phyloP scores from a whole-genome alignment of 2,797 vertebrate species.

The Danio aesculapii region DNA sequence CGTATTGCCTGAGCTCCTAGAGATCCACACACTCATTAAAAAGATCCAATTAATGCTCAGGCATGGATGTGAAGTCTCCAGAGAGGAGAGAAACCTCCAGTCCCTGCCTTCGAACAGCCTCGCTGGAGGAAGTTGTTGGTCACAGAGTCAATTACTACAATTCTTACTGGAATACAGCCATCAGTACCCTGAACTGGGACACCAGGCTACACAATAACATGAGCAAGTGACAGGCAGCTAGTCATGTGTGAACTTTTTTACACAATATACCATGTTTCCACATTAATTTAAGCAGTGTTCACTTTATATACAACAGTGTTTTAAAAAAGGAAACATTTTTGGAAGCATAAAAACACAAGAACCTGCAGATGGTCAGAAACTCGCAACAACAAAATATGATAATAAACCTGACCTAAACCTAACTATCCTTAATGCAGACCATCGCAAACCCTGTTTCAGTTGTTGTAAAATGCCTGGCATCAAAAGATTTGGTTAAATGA shows the following conservation, averaged over 20 bases:
- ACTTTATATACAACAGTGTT: background rate
- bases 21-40: conserved; percentile 70
- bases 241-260: conserved; percentile 19
- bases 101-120: conserved; percentile 54
- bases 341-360: background rate
- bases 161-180: conserved; percentile 32
- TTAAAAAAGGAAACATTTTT: background rate
- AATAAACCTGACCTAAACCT: too few relatives aligned
- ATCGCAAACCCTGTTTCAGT: too few relatives aligned
- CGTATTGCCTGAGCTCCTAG: conserved; percentile 36
- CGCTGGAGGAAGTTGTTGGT: conserved; percentile 27
- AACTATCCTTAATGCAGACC: too few relatives aligned
- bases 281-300: background rate
- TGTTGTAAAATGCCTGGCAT: too few relatives aligned
- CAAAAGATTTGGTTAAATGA: too few relatives aligned
- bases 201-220: conserved; percentile 20
- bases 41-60: conserved; percentile 72
- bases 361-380: background rate
- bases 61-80: conserved; percentile 46
- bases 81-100: conserved; percentile 30
- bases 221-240: conserved; percentile 17
- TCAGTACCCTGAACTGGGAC: conserved; percentile 5
- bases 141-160: conserved; percentile 52
- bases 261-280: conserved; percentile 10
- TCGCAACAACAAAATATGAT: background rate